Percentiles rank a stretch among this genome's conserved stretches.
These are phyloP conservation scores for Chromobotia macracanthus DNA, from an alignment of 2,797 vertebrate species.

Conservation along the genomic window DNA sequence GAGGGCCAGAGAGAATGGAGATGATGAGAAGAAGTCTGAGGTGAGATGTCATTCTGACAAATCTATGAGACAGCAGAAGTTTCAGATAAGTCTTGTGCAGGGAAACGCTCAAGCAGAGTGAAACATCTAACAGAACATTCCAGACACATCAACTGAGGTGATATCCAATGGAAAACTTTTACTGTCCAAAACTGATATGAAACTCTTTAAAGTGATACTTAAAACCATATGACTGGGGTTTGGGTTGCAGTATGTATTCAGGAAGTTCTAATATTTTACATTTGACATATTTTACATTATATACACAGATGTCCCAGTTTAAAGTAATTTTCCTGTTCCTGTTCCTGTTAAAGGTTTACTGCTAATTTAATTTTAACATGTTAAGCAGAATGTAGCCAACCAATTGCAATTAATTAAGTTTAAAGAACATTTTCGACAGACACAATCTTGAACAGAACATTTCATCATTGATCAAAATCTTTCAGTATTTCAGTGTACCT, in stretches of 20 bases:
- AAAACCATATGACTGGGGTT: conserved; percentile 2
- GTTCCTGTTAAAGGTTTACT: not conserved
- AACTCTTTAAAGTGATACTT: not conserved
- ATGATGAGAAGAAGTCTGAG: conserved; percentile 23
- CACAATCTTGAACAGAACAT: not conserved
- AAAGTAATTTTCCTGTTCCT: not conserved
- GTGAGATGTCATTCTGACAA: conserved; percentile 33
- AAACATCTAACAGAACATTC: not conserved
- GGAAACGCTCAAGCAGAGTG: not conserved
- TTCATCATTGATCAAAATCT: conserved; percentile 1
- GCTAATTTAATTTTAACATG: no score
- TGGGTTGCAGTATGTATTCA: not conserved
- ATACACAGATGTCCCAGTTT: not conserved
- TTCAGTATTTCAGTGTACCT: not conserved
- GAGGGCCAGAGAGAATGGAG: not conserved
- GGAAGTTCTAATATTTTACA: no score
- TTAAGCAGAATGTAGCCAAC: no score
- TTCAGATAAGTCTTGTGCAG: not conserved
- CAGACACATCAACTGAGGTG: not conserved
- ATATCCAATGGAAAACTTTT: not conserved
- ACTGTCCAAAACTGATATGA: not conserved
- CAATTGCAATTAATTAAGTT: not conserved
- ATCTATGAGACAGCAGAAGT: not conserved
- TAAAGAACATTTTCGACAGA: no score
- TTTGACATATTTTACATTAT: no score